Percentiles rank a stretch among this genome's conserved stretches.
Evolutionary conservation across 1,140 invertebrate species (phyloP).

Genomic region (Scaptomyza hsui): DNA sequence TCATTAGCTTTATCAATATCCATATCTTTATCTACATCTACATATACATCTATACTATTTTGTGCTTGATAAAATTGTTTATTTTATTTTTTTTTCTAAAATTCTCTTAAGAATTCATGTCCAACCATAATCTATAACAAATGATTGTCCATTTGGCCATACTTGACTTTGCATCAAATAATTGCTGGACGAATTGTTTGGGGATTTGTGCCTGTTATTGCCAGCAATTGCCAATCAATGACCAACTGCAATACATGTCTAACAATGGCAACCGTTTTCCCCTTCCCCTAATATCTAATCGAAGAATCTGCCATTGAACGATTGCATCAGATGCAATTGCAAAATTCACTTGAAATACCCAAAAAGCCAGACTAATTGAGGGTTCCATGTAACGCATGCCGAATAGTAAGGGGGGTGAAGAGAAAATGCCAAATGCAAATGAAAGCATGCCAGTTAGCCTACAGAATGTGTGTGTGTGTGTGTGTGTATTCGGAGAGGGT

Average conservation of each 20-base stretch:
- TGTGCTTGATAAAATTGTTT: too few species aligned
- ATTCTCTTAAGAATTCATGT: neutral
- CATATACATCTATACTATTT: too few species aligned
- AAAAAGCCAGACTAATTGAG: constrained; percentile 46
- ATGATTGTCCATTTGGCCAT: neutral
- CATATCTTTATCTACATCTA: too few species aligned
- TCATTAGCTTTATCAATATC: too few species aligned
- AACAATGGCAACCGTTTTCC: neutral
- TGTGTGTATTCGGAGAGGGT: neutral
- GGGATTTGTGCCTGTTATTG: constrained; percentile 34
- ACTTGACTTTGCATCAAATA: constrained; percentile 9
- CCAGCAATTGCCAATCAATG: constrained; percentile 36
- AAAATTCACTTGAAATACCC: constrained; percentile 44
- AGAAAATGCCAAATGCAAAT: constrained; percentile 17
- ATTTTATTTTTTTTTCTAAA: too few species aligned
- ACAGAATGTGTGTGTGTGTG: neutral
- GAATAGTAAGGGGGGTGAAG: neutral
- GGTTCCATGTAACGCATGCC: constrained; percentile 17
- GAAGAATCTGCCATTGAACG: neutral
- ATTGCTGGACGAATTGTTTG: constrained; percentile 6
- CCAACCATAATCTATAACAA: neutral
- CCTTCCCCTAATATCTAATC: neutral
- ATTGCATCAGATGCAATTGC: constrained; percentile 31
- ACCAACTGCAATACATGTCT: constrained; percentile 3
- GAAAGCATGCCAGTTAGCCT: constrained; percentile 18